Percentiles rank a stretch among this genome's conserved stretches.
phyloP scores from a whole-genome alignment of 2,888 invertebrate species.

The Trachelus stipa region DNA sequence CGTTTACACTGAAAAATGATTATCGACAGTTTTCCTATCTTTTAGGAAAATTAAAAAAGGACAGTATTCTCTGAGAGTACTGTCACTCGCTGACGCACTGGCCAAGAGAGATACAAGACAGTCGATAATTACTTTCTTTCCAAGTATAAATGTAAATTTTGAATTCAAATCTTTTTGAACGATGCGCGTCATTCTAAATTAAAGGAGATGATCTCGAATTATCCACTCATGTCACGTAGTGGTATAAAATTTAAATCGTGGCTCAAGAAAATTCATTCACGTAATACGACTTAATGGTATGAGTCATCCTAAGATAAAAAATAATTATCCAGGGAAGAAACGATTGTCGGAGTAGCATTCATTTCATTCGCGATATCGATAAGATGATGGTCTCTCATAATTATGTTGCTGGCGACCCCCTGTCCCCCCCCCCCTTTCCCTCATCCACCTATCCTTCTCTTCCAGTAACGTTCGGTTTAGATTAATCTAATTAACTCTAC shows the following conservation, averaged over 20 bases:
- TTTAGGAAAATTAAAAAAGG: not conserved
- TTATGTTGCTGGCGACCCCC: not conserved
- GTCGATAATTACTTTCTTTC: not conserved
- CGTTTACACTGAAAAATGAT: not conserved
- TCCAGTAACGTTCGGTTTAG: not conserved
- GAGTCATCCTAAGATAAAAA: not conserved
- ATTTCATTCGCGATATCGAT: not conserved
- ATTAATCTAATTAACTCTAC: not conserved
- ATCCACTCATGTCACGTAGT: not conserved
- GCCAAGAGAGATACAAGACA: not conserved
- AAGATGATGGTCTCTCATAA: not conserved
- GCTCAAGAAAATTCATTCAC: not conserved
- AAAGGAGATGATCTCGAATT: not conserved
- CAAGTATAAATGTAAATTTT: not conserved
- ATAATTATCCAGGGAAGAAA: not conserved
- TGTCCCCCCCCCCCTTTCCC: not conserved
- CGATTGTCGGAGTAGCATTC: not conserved
- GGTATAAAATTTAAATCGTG: not conserved
- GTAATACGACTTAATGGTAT: not conserved
- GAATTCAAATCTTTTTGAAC: not conserved
- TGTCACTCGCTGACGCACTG: not conserved
- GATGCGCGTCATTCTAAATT: not conserved
- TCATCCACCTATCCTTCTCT: not conserved
- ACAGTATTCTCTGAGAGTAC: not conserved
- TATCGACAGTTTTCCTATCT: too few relatives aligned